These are phyloP conservation scores for Apodemia mormo DNA, from an alignment of 2,888 invertebrate species.

Conservation along the genomic window DNA sequence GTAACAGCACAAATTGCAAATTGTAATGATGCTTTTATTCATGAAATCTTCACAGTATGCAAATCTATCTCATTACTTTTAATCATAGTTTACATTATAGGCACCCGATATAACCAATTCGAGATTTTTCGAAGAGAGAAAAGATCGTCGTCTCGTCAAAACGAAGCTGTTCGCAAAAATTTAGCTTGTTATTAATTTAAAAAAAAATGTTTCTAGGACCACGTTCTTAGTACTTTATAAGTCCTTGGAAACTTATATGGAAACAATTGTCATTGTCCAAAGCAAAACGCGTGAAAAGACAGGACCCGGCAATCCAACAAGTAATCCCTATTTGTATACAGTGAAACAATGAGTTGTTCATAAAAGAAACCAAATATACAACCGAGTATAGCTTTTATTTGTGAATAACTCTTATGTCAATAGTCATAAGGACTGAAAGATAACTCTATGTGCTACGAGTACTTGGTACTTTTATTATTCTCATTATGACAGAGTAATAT, in stretches of 20 bases:
- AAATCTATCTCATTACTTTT: not conserved
- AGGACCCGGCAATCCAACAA: conserved; percentile 43
- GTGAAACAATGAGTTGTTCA: conserved; percentile 9
- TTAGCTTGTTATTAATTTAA: too few relatives aligned
- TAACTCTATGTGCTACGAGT: not conserved
- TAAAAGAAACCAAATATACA: conserved; percentile 5
- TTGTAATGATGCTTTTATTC: too few relatives aligned
- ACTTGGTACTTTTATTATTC: not conserved
- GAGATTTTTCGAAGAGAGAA: too few relatives aligned
- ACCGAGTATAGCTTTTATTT: not conserved
- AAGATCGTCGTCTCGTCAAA: too few relatives aligned
- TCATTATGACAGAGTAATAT: not conserved
- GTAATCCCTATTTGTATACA: conserved; percentile 31
- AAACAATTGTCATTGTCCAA: conserved; percentile 63
- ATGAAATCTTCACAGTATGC: too few relatives aligned
- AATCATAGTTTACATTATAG: not conserved
- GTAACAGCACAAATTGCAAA: too few relatives aligned
- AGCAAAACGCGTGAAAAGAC: conserved; percentile 58
- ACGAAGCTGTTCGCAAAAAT: too few relatives aligned
- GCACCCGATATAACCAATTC: too few relatives aligned
- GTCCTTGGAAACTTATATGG: conserved; percentile 44
- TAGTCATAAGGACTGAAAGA: not conserved
- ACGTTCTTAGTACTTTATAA: not conserved
- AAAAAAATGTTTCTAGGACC: too few relatives aligned
- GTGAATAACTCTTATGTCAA: not conserved